Evolutionary conservation across 2,797 vertebrate species (phyloP).

Genomic region (Siniperca scherzeri): DNA sequence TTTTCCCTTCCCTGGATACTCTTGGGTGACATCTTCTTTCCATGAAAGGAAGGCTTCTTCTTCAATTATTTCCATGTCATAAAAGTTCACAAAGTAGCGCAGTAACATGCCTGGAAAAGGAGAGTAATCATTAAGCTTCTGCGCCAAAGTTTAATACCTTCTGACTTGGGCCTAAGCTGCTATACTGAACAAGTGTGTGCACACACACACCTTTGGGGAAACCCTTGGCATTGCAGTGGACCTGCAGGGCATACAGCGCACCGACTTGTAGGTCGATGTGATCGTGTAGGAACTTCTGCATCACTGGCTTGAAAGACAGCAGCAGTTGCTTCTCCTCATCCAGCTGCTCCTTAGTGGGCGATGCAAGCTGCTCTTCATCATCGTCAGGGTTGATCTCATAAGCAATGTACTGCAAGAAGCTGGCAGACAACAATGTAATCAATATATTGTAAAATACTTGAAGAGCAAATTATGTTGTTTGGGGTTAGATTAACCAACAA

Average conservation of each 20-base stretch:
- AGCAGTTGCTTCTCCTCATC: conserved; percentile 96
- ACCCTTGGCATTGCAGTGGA: conserved; percentile 94
- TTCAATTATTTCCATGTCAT: conserved; percentile 99
- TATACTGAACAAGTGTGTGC: not conserved
- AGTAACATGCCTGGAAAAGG: conserved; percentile 94
- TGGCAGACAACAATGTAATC: conserved; percentile 51
- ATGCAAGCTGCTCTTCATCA: conserved; percentile 91
- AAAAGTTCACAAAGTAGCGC: conserved; percentile 98
- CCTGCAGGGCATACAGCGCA: conserved; percentile 96
- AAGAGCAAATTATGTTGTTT: not conserved
- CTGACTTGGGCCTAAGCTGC: not conserved
- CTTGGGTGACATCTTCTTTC: conserved; percentile 99
- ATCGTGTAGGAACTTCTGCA: conserved; percentile 99
- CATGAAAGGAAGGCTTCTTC: conserved; percentile 99
- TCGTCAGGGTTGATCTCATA: conserved; percentile 92
- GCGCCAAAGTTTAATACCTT: too few species aligned
- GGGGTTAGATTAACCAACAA: not conserved
- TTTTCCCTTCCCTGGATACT: conserved; percentile 99
- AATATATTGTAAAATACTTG: not conserved
- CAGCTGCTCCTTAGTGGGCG: conserved; percentile 94
- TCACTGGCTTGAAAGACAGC: conserved; percentile 96
- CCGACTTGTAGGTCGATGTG: conserved; percentile 96
- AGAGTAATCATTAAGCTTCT: not conserved
- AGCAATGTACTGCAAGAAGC: conserved; percentile 94
- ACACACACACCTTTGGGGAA: conserved; percentile 94